These are phyloP conservation scores for Carettochelys insculpta DNA, from an alignment of 2,113 vertebrate species.

Conservation along the genomic window DNA sequence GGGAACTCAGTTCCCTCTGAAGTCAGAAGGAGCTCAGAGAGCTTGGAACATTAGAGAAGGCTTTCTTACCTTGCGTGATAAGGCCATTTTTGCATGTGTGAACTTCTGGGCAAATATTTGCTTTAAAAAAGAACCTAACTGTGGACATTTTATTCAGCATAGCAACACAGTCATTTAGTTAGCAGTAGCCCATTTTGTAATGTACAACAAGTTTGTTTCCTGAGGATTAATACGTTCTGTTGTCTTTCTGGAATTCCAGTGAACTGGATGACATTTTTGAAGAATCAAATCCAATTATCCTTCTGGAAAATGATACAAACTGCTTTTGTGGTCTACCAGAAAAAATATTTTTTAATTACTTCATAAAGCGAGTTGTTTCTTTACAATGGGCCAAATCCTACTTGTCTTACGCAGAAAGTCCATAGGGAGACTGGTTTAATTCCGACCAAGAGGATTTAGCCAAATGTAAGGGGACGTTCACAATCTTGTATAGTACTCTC, in stretches of 20 bases:
- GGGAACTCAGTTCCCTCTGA: not conserved
- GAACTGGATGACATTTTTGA: not conserved
- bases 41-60: not conserved
- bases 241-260: constrained; percentile 13
- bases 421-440: not conserved
- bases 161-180: not conserved
- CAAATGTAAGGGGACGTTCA: rapidly evolving
- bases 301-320: not conserved
- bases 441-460: not conserved
- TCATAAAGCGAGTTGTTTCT: not conserved
- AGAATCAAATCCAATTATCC: not conserved
- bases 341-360: not conserved
- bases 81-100: not conserved
- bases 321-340: not conserved
- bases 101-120: not conserved
- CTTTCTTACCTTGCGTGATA: not conserved
- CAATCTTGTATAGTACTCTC: not conserved
- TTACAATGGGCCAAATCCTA: not conserved
- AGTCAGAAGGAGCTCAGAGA: not conserved
- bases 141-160: not conserved
- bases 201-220: not conserved
- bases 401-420: not conserved
- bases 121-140: not conserved
- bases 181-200: not conserved
- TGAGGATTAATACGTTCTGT: not conserved